Base-by-base conservation (phyloP, 2,797 vertebrate genomes). In the Orestias chungarensis region DNA sequence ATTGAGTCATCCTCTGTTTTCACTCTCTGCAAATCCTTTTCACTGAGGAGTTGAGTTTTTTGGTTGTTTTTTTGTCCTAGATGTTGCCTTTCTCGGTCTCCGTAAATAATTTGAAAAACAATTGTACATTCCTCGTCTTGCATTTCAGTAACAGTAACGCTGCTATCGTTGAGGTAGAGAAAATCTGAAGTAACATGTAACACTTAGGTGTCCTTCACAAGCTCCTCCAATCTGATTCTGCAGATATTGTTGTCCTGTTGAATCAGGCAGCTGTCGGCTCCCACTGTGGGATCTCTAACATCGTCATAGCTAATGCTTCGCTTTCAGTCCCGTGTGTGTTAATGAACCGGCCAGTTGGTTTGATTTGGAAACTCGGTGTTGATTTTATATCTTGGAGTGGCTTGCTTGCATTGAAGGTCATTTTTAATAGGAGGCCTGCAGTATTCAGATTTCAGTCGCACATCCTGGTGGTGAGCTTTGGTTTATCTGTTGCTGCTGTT, bases 21-120 rank as follows among this genome's bases (percentile, higher is more conserved):
- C 42, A 49, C 64, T 35, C 52, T 62, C 80, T 86, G 80, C 83
- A 83, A 66, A 74, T 72, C 55, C 23, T 29, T 54, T 67, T 73
- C 31, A 64, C 61, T 20, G 71, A 66, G 57, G 59, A 82, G 68
- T 54, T 35, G 55, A 77, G 66, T 25, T 8, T 49, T 47, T 47
- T 47, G 1, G 18, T 47, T 23, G 3, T 80, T 89, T 44, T 47
- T 47, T 61, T 84, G 86, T 80, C 88, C 76, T 88, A 89, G 79
- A 90, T 65, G 87, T 92, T 93, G 93, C 91, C 92, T 92, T n/a
- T 92, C 25, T 81, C 61, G 79, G 74, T 86, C 81, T 86, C 81
- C 84, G 86, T 54, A 78, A 70, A 52, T n/a, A n/a, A n/a, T n/a
- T n/a, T n/a, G n/a, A 71, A 74, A 81, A 75, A 70, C 43, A 52